Percentiles rank a stretch among this genome's conserved stretches.
phyloP scores from a whole-genome alignment of 2,797 vertebrate genomes.

The Catamblyrhynchus diadema region DNA sequence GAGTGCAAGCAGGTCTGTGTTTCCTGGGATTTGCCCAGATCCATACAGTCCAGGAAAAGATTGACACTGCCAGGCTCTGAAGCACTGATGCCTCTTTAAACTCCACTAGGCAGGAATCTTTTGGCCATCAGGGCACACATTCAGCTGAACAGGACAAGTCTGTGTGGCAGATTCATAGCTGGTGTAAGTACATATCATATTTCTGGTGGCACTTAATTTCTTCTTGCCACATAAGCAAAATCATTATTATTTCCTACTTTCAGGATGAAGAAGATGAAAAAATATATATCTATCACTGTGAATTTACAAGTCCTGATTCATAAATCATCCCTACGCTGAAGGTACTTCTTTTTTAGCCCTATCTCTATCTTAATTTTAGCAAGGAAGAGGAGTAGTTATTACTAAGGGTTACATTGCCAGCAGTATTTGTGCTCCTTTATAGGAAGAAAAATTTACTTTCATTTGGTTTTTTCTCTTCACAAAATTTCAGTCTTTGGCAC shows the following conservation, averaged over 20 bases:
- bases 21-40: background rate
- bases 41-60: background rate
- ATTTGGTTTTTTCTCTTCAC: background rate
- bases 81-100: background rate
- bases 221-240: slow-evolving; percentile 6
- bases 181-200: background rate
- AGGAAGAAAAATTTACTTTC: background rate
- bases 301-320: background rate
- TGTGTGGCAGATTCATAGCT: background rate
- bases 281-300: background rate
- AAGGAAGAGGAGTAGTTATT: background rate
- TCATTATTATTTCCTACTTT: slow-evolving; percentile 7
- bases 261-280: background rate
- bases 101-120: background rate
- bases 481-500: background rate
- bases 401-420: background rate
- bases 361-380: background rate
- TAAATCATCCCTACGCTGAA: background rate
- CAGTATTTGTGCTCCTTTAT: background rate
- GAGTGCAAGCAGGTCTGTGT: background rate
- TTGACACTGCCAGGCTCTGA: background rate
- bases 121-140: background rate
- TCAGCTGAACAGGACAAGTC: background rate
- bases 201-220: background rate
- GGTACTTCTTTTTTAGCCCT: background rate